A percentile compares a stretch with the other conserved stretches of the same genome.
phyloP scores from a whole-genome alignment of 1,140 invertebrate genomes.

The Sipha flava region DNA sequence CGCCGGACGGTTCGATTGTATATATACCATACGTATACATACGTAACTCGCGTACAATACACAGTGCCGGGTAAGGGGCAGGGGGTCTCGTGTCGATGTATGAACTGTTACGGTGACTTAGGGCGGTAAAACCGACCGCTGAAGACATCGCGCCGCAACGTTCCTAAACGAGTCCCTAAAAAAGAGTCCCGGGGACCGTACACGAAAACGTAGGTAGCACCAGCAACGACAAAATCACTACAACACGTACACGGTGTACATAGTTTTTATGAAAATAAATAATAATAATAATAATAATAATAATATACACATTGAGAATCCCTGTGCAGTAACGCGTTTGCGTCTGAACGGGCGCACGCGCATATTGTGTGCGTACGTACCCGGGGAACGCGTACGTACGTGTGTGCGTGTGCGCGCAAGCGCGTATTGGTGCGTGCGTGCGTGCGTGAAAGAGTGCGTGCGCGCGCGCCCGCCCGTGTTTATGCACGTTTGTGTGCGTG shows the following conservation, averaged over 20 bases:
- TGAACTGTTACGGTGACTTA: not conserved
- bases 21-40: no score
- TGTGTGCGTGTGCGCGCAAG: not conserved
- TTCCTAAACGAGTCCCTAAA: not conserved
- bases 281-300: not conserved
- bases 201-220: not conserved
- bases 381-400: not conserved
- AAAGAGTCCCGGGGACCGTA: not conserved
- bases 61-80: no score
- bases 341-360: no score
- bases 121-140: not conserved
- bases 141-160: not conserved
- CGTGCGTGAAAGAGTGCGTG: not conserved
- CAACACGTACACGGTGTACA: not conserved
- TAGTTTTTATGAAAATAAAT: not conserved
- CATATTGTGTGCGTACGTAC: no score
- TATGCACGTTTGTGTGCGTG: not conserved
- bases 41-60: no score
- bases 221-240: not conserved
- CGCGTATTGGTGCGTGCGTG: not conserved
- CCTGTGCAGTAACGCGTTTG: not conserved
- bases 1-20: not conserved
- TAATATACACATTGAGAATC: not conserved
- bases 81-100: not conserved
- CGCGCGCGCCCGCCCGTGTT: not conserved